phyloP scores from a whole-genome alignment of 2,797 vertebrate species.

The Xiphorhynchus erythropygius region DNA sequence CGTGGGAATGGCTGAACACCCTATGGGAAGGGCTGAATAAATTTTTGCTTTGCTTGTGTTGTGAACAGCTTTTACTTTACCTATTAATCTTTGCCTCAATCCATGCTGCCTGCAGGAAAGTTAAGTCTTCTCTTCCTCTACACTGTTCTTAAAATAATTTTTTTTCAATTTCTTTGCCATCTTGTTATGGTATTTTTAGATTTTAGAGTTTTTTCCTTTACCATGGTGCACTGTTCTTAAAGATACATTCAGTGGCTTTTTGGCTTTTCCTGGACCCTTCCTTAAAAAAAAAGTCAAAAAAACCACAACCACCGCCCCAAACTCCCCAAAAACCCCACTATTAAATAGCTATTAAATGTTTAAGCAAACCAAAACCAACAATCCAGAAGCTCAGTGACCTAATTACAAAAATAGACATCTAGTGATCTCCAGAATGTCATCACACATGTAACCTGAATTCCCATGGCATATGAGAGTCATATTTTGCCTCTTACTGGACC shows the following conservation, averaged over 20 bases:
- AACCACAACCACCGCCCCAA: background rate
- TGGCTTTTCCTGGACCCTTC: background rate
- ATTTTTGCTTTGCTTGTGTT: background rate
- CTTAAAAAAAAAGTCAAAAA: background rate
- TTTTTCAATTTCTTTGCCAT: background rate
- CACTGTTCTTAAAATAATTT: accelerated
- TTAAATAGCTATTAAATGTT: background rate
- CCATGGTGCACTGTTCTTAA: background rate
- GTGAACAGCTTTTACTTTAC: background rate
- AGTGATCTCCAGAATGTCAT: background rate
- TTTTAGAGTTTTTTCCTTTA: background rate
- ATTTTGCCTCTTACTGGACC: background rate
- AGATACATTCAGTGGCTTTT: background rate
- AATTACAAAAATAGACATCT: background rate
- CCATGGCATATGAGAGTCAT: background rate
- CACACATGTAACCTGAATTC: background rate
- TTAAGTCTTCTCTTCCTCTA: background rate
- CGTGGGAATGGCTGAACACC: background rate
- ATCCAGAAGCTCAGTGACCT: background rate
- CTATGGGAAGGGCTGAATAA: accelerated
- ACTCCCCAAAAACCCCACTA: too few relatives aligned
- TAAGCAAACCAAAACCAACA: background rate
- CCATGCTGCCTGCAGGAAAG: background rate
- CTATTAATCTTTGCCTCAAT: background rate
- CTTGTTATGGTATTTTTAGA: background rate